Percentiles rank a stretch among this genome's conserved stretches.
Evolutionary conservation across 2,113 vertebrate species (phyloP).

Genomic region (Oreocharis arfaki): DNA sequence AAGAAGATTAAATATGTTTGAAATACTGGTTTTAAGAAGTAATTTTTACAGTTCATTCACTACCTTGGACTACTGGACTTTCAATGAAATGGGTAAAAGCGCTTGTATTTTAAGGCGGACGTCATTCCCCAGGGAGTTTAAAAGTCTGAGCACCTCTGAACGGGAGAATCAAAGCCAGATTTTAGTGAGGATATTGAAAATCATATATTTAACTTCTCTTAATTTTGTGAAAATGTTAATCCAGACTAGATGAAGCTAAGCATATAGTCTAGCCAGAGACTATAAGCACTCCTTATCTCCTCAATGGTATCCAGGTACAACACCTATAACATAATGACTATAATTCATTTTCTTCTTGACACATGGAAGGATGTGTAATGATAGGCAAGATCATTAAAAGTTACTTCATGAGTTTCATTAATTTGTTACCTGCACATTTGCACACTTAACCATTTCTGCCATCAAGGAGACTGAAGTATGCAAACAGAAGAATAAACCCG

Average conservation of each 20-base stretch:
- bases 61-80: not conserved
- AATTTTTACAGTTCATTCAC: not conserved
- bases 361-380: not conserved
- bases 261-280: not conserved
- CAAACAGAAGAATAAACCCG: not conserved
- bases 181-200: not conserved
- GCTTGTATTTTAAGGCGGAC: not conserved
- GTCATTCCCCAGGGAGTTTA: not conserved
- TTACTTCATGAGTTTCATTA: not conserved
- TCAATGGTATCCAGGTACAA: not conserved
- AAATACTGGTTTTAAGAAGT: constrained; percentile 9
- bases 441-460: not conserved
- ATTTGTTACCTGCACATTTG: not conserved
- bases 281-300: not conserved
- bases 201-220: not conserved
- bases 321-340: not conserved
- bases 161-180: not conserved
- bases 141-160: not conserved
- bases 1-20: constrained; percentile 29
- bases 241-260: not conserved
- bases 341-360: not conserved
- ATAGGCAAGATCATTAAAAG: not conserved
- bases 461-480: not conserved
- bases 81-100: not conserved
- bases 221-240: not conserved